Conservation (phyloP, 2,888 invertebrate genomes). For the Himalopsyche japonica region DNA sequence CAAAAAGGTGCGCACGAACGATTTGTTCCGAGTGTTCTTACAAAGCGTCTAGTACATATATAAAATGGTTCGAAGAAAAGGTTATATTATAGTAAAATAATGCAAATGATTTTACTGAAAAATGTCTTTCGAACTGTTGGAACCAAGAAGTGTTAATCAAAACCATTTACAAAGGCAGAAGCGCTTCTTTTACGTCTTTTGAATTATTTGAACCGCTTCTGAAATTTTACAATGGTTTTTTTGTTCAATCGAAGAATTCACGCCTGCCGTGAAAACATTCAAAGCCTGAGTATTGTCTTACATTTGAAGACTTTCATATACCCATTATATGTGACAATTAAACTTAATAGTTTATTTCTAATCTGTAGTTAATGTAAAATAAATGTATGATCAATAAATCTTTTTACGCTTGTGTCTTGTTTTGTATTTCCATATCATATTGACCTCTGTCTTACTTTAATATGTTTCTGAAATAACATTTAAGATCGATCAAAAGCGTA, state of each 20-base stretch:
- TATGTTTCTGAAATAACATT: too few species aligned
- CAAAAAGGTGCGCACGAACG: slow-evolving; percentile 14
- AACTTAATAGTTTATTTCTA: too few species aligned
- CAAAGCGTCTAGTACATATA: slow-evolving; percentile 15
- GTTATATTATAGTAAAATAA: background rate
- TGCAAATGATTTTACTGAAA: background rate
- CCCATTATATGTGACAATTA: too few species aligned
- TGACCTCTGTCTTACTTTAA: too few species aligned
- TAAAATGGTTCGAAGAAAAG: background rate
- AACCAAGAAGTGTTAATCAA: background rate
- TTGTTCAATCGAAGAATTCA: background rate
- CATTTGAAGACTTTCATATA: too few species aligned
- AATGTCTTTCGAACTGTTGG: background rate
- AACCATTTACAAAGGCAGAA: background rate
- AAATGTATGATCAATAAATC: too few species aligned
- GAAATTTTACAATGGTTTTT: background rate
- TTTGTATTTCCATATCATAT: too few species aligned
- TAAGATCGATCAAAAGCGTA: too few species aligned
- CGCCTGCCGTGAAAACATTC: background rate
- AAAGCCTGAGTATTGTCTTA: too few species aligned
- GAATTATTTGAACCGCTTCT: background rate
- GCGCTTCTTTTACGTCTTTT: background rate
- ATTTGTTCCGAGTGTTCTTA: slow-evolving; percentile 24
- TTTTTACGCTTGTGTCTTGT: too few species aligned
- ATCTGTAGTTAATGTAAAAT: too few species aligned